Conservation (phyloP, 2,888 invertebrate species). For the Folsomia manolachei region DNA sequence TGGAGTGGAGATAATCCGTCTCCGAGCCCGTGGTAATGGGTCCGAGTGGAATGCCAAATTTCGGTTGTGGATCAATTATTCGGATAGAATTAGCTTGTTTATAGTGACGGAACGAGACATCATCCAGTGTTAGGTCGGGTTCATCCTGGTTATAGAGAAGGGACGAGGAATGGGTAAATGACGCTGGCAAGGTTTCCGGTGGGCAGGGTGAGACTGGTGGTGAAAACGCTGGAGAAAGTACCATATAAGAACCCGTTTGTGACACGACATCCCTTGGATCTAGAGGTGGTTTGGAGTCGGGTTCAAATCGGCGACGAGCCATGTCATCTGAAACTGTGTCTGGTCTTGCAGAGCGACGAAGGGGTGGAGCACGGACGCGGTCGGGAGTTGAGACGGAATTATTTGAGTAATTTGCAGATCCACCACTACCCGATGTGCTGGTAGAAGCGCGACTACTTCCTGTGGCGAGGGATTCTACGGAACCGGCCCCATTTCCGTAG, state of each 20-base stretch:
- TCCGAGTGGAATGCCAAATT: constrained; percentile 84
- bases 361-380: constrained; percentile 51
- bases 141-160: constrained; percentile 55
- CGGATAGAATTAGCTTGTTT: constrained; percentile 70
- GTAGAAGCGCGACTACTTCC: constrained; percentile 26
- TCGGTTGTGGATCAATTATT: constrained; percentile 71
- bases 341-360: constrained; percentile 58
- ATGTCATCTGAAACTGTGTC: constrained; percentile 74
- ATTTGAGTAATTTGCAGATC: constrained; percentile 33
- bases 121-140: constrained; percentile 78
- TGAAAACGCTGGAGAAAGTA: constrained; percentile 65
- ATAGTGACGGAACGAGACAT: constrained; percentile 77
- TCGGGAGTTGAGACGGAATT: constrained; percentile 22
- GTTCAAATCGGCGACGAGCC: constrained; percentile 69
- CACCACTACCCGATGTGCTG: constrained; percentile 21
- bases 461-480: constrained; percentile 41
- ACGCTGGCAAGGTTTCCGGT: constrained; percentile 21
- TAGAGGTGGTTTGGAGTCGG: constrained; percentile 42
- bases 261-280: constrained; percentile 57
- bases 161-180: neutral
- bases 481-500: constrained; percentile 31
- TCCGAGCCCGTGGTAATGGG: constrained; percentile 76
- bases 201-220: constrained; percentile 49
- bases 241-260: constrained; percentile 65
- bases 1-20: constrained; percentile 79